Evolutionary conservation across 1,140 invertebrate genomes (phyloP), one percentile per base, ranked within the genome.

Genomic region (Anadara kagoshimensis): DNA sequence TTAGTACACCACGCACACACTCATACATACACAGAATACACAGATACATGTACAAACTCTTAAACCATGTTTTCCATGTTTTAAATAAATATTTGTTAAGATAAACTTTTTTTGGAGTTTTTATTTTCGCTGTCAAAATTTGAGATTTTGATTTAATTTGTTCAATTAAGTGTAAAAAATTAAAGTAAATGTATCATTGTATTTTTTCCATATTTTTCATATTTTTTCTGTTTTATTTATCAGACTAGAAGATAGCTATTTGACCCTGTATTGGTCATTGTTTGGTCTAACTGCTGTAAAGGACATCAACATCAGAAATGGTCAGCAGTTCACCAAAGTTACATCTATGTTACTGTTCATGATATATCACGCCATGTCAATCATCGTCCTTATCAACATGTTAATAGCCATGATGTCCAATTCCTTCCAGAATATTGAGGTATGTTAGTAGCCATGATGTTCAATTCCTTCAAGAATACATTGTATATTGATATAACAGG

Each of bases 351-450:
- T 97, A 0, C 74, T 91, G 45, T 89, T 90, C 51, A 89, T 90
- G 78, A 86, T 87, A 12, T 91, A 91, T 76, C 90, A 91, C 70
- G 87, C 86, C 66, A 90, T 91, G 87, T 90, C 91, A 20, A 90
- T 92, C 63, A 92, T 92, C 67, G 91, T 92, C 2, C 87, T 92
- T 56, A 89, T 92, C 45, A 92, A 92, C 83, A 92, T 92, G 91
- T 87, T 92, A 8, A 92, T 92, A 74, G 91, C 91, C 57, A 92
- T 92, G 91, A 92, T 92, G 91, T 91, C 91, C 29, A 90, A 91
- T 75, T 91, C 90, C 20, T 92, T 91, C 76, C 91, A 92, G 85
- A 89, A 90, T 68, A 92, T 92, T 54, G 91, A 92, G 87, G 91
- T 91, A 81, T 73, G 81, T 44, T 10, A 41, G 0, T 20, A 18